Evolutionary conservation across 2,113 vertebrate genomes (phyloP).

Genomic region (Otus sunia): DNA sequence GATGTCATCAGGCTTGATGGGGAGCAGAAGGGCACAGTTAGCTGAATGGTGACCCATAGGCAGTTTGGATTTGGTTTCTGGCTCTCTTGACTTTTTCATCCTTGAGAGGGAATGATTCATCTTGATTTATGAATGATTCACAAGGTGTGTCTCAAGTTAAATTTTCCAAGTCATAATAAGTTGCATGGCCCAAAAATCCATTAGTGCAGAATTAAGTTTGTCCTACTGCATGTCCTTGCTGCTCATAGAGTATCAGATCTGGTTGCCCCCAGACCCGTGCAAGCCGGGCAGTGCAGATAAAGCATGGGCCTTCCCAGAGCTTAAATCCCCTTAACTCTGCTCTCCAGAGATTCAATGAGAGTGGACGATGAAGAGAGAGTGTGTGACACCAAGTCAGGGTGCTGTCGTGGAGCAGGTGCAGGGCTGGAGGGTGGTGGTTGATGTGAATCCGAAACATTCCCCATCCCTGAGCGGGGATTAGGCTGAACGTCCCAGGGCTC

Average conservation of each 20-base stretch:
- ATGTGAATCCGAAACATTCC: not conserved
- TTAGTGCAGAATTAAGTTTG: not conserved
- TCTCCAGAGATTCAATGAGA: not conserved
- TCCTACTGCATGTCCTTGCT: not conserved
- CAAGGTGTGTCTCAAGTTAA: not conserved
- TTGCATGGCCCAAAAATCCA: not conserved
- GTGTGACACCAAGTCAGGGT: not conserved
- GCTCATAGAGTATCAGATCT: not conserved
- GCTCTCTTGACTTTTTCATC: not conserved
- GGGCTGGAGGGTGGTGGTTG: not conserved
- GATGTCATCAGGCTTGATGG: fast-evolving
- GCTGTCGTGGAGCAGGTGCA: not conserved
- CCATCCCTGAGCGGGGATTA: not conserved
- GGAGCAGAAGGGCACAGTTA: not conserved
- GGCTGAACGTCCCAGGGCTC: fast-evolving
- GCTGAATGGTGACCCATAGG: not conserved
- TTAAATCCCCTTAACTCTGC: not conserved
- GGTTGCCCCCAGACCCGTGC: not conserved
- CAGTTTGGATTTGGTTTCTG: not conserved
- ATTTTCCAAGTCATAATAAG: not conserved
- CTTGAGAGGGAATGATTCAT: not conserved
- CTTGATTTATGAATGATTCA: not conserved
- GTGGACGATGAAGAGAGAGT: not conserved
- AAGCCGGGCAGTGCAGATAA: not conserved
- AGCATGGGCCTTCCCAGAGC: not conserved